phyloP scores from a whole-genome alignment of 2,113 vertebrate genomes.

The Butorides virescens region DNA sequence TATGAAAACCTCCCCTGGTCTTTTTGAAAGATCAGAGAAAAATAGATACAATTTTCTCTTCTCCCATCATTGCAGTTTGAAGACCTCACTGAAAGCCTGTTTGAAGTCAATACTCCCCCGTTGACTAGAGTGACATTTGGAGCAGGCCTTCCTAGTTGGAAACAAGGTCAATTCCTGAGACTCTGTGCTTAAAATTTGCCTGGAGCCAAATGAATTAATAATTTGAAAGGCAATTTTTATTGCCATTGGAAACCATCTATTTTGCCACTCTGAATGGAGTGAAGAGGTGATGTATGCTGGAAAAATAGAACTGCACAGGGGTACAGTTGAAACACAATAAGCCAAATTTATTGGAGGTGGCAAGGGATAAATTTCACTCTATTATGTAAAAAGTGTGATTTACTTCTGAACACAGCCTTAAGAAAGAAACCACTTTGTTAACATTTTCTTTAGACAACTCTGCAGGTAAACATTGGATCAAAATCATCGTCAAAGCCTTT shows the following conservation, averaged over 20 bases:
- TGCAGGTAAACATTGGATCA: not conserved
- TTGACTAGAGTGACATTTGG: not conserved
- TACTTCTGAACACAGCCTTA: not conserved
- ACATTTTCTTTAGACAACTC: not conserved
- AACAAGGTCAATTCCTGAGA: not conserved
- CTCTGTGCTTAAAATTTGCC: not conserved
- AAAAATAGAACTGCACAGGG: not conserved
- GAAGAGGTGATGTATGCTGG: not conserved
- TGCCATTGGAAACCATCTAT: not conserved
- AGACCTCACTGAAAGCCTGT: not conserved
- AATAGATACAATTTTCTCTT: not conserved
- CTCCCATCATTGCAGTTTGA: not conserved
- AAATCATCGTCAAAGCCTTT: not conserved
- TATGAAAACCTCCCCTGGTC: not conserved
- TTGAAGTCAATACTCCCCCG: not conserved
- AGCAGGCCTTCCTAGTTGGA: not conserved
- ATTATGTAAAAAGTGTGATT: not conserved
- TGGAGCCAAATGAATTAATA: not conserved
- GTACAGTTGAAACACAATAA: not conserved
- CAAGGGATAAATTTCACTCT: not conserved
- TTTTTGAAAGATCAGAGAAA: constrained; percentile 4
- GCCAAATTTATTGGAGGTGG: not conserved
- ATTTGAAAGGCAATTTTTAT: not conserved
- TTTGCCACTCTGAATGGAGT: not conserved
- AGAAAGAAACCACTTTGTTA: not conserved